Base-by-base conservation (phyloP, 2,113 vertebrate genomes). In the Pampusana beccarii region DNA sequence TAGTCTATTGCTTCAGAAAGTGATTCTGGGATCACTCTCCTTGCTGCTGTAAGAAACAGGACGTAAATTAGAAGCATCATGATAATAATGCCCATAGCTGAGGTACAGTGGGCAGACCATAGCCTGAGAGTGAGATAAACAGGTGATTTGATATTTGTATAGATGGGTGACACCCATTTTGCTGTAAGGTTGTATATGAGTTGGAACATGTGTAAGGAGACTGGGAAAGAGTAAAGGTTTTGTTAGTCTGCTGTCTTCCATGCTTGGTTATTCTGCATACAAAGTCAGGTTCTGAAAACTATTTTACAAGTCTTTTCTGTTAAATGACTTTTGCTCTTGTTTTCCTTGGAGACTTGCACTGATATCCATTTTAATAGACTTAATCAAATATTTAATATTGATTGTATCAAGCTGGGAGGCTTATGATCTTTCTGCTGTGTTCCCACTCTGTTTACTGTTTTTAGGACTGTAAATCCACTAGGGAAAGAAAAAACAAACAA, bases 371-470 rank as follows among this genome's bases (percentile, higher is more conserved):
- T 86, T 89, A 67, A 84, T 24, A 56, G 34, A 38, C 29, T 71
- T 67, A 36, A 74, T 92, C 25, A 83, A 73, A 78, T 90, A 88
- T 81, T 87, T 81, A 79, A 28, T 86, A 88, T 73, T 84, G 71
- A 80, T 84, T 70, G 16, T 57, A 64, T 67, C 3, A 16, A 91
- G 33, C 48, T 71, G 42, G 16, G 11, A 89, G 13, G 7, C 29
- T 90, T 88, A 42, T 38, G 50, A 44, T 69, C 40, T 80, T 94
- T 89, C 56, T 91, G 34, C 33, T 82, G 14, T 70, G 31, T 77
- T 88, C 7, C 6, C 54, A 19, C 72, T 86, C 33, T 88, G n/a
- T 94, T 92, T 58, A 58, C 23, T 77, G 9, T 58, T 73, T 58
- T 16, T n/a, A 80, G 72, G 64, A 61, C 50, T 69, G 7, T 70